Evolutionary conservation across 2,888 invertebrate species (phyloP).

Genomic region (Nudaria mundana): DNA sequence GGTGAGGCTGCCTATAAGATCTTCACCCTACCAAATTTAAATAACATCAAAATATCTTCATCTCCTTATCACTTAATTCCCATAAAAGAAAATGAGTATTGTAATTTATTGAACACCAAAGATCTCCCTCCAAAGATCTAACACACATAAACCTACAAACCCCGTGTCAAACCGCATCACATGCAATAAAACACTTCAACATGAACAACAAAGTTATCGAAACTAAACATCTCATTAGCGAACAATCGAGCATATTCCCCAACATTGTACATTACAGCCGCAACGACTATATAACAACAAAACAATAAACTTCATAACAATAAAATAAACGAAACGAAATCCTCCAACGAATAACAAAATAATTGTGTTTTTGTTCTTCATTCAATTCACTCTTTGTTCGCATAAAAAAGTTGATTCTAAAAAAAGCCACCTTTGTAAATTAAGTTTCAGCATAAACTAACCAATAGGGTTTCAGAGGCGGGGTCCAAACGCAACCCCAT

Average conservation of each 20-base stretch:
- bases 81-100: background rate
- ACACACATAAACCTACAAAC: constrained; percentile 12
- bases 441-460: constrained; percentile 67
- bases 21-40: too few relatives aligned
- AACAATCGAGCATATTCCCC: constrained; percentile 33
- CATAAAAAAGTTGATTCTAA: constrained; percentile 67
- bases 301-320: constrained; percentile 50
- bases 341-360: constrained; percentile 70
- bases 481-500: constrained; percentile 45
- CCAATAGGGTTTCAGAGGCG: constrained; percentile 67
- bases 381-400: constrained; percentile 73
- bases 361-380: constrained; percentile 76
- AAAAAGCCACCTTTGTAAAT: constrained; percentile 80
- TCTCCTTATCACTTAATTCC: too few relatives aligned
- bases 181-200: constrained; percentile 18
- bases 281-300: constrained; percentile 51
- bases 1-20: too few relatives aligned
- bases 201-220: constrained; percentile 33
- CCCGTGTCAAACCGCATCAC: constrained; percentile 28
- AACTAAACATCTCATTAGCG: constrained; percentile 46
- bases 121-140: background rate
- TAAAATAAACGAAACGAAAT: constrained; percentile 58
- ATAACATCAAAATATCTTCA: too few relatives aligned
- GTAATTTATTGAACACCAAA: constrained; percentile 2
- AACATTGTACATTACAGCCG: constrained; percentile 22